Conservation (phyloP, 2,113 vertebrate species). For the Etheostoma cragini region DNA sequence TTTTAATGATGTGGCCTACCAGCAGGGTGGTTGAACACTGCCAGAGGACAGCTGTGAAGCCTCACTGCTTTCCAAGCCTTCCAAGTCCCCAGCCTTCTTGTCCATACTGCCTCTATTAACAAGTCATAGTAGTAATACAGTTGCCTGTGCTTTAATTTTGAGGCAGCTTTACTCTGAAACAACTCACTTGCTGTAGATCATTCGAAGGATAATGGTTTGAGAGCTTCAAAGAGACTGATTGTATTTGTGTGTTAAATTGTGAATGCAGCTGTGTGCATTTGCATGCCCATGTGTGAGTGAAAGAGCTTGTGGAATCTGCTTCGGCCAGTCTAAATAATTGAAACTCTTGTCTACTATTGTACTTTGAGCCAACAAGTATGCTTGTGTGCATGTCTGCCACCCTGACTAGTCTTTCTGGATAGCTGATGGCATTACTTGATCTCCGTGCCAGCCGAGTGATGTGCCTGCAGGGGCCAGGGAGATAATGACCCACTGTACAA, state of each 20-base stretch:
- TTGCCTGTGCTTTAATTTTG: slow-evolving; percentile 6
- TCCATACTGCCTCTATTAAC: slow-evolving; percentile 56
- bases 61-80: slow-evolving; percentile 35
- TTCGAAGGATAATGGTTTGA: slow-evolving; percentile 38
- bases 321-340: slow-evolving; percentile 41
- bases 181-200: slow-evolving; percentile 54
- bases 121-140: slow-evolving; percentile 13
- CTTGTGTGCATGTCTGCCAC: slow-evolving; percentile 27
- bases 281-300: neutral
- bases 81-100: slow-evolving; percentile 2
- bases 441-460: slow-evolving; percentile 30
- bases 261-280: neutral
- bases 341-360: slow-evolving; percentile 34
- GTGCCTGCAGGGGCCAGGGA: slow-evolving; percentile 27
- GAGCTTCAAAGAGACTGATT: neutral
- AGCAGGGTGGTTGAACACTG: slow-evolving; percentile 11
- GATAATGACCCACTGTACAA: slow-evolving; percentile 43
- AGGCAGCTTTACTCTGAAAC: slow-evolving; percentile 32
- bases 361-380: slow-evolving; percentile 17
- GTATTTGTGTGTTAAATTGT: neutral
- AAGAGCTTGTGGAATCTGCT: neutral
- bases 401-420: slow-evolving; percentile 42
- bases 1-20: slow-evolving; percentile 61
- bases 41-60: slow-evolving; percentile 48
- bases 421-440: slow-evolving; percentile 49